Evolutionary conservation across 2,888 invertebrate species (phyloP), one percentile per base, ranked within the genome.

Genomic region (Cancer borealis): DNA sequence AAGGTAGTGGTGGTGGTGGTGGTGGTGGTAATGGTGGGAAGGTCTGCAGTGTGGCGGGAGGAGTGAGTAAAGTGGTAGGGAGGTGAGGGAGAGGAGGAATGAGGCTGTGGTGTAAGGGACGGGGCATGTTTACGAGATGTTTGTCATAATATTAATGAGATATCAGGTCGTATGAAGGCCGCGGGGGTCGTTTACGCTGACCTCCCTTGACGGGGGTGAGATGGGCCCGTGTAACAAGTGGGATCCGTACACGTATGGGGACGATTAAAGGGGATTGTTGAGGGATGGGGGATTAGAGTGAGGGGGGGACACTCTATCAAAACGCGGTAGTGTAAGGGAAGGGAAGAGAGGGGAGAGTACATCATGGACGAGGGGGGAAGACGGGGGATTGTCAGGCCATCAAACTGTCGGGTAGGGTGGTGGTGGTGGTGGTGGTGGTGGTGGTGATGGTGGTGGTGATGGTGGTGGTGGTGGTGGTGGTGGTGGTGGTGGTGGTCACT

Each of bases 81-180:
- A 79, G 30, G 79, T 26, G 45, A 45, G 5, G 39, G 8, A 8
- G 91, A 39, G 60, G 91, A 30, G 54, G 90, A 90, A 46, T n/a
- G 54, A 49, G 49, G 54, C 12, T 30, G n/a, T 54, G 49, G 90
- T 5, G 47, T 30, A 54, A 30, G 54, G 54, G 54, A 46, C 92
- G 54, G 30, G 17, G 73, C 84, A 47, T 87, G 84, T 92, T 92
- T 92, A 92, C 49, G 92, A 92, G 92, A 92, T 84, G 47, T 87
- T 84, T 84, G 92, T 92, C 92, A 92, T 47, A 92, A 73, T 79
- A 73, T 79, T 92, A 92, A 92, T 92, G 92, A 92, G 92, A 79
- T 92, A 92, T 92, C 73, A 87, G 91, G 92, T 92, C 92, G 92
- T 92, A 84, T 87, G 92, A 87, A 84, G 92, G 54, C 92, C 84